Percentiles rank a stretch among this genome's conserved stretches.
Conservation (phyloP, 2,888 invertebrate genomes). For the Hofmannophila pseudospretella region DNA sequence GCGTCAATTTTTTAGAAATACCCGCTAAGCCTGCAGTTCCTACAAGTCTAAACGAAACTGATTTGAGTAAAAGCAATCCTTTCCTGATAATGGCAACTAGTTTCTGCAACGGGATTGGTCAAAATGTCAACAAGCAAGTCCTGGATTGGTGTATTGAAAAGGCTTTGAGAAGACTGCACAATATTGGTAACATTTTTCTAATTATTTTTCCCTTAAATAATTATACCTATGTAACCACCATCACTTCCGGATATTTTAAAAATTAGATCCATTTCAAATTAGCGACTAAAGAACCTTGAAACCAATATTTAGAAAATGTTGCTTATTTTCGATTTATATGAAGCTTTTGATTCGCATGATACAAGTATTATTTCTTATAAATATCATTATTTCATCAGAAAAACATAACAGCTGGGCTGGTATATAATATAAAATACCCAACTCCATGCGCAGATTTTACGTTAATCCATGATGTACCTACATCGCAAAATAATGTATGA, state of each 20-base stretch:
- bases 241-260: background rate
- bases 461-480: too few relatives aligned
- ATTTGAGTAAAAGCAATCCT: slow-evolving; percentile 29
- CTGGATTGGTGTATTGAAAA: slow-evolving; percentile 63
- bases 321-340: too few relatives aligned
- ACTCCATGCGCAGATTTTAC: too few relatives aligned
- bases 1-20: background rate
- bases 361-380: too few relatives aligned
- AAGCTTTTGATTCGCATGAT: too few relatives aligned
- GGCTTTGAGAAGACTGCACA: slow-evolving; percentile 45
- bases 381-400: too few relatives aligned
- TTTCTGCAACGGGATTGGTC: slow-evolving; percentile 58
- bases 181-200: slow-evolving; percentile 39
- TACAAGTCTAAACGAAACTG: background rate
- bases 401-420: too few relatives aligned
- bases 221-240: background rate
- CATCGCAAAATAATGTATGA: too few relatives aligned
- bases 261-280: too few relatives aligned
- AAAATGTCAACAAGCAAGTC: slow-evolving; percentile 38
- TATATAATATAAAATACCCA: too few relatives aligned
- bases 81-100: slow-evolving; percentile 50
- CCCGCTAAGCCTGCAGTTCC: background rate
- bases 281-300: too few relatives aligned
- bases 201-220: background rate
- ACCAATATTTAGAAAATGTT: too few relatives aligned